A percentile compares a stretch with the other conserved stretches of the same genome.
These are phyloP conservation scores for Trichopria drosophilae DNA, from an alignment of 2,888 invertebrate genomes.

Conservation along the genomic window DNA sequence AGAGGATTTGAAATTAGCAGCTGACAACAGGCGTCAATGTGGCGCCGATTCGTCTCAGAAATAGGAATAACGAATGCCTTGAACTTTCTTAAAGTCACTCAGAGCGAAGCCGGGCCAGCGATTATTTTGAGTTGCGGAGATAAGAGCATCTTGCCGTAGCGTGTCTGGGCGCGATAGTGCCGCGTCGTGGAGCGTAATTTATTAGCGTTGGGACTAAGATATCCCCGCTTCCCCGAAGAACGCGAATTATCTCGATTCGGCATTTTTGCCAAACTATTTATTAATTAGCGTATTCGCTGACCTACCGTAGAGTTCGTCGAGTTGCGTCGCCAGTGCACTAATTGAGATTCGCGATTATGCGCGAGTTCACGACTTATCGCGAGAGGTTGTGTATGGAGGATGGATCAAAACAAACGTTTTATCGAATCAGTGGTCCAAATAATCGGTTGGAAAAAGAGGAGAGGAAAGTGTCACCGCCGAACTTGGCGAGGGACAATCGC, in stretches of 20 bases:
- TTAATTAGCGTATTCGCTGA: constrained; percentile 4
- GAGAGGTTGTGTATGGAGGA: too few relatives aligned
- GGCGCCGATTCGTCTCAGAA: constrained; percentile 51
- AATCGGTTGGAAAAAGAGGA: too few relatives aligned
- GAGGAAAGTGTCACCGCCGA: too few relatives aligned
- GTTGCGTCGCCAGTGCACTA: too few relatives aligned
- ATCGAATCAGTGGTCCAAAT: too few relatives aligned
- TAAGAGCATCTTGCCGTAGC: constrained; percentile 51
- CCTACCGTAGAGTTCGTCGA: too few relatives aligned
- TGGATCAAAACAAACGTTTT: too few relatives aligned
- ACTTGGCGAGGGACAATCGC: constrained; percentile 29
- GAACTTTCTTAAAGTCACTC: constrained; percentile 41
- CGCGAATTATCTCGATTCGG: constrained; percentile 6
- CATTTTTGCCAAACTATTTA: constrained; percentile 1
- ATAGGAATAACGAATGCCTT: constrained; percentile 37
- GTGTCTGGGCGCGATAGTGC: constrained; percentile 55
- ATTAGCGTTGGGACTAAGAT: constrained; percentile 44
- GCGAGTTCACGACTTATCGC: too few relatives aligned
- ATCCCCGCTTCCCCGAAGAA: constrained; percentile 34
- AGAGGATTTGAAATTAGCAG: too few relatives aligned
- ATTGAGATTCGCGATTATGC: too few relatives aligned
- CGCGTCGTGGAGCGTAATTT: constrained; percentile 51
- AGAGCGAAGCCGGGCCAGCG: constrained; percentile 40
- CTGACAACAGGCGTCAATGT: constrained; percentile 36
- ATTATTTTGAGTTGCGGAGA: constrained; percentile 53